A percentile compares a stretch with the other conserved stretches of the same genome.
Conservation (phyloP, 2,797 vertebrate species). For the Acrossocheilus fasciatus region DNA sequence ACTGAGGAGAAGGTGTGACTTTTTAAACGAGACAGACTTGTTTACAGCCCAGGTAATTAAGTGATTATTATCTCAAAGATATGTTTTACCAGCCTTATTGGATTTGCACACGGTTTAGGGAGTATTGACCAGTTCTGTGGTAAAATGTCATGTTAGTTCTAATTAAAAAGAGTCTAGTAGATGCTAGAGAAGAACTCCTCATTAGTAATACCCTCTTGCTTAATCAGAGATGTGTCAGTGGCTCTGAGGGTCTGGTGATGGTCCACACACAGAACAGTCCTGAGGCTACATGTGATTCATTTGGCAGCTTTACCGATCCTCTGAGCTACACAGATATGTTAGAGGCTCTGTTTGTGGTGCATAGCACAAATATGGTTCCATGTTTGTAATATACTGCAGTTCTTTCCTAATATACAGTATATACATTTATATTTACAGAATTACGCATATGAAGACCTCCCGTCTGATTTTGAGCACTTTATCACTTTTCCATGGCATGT, state of each 20-base stretch:
- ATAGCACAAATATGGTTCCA: not conserved
- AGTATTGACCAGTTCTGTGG: slow-evolving; percentile 42
- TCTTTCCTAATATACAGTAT: not conserved
- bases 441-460: not conserved
- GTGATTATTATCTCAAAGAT: slow-evolving; percentile 56
- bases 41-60: slow-evolving; percentile 52
- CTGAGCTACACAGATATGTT: not conserved
- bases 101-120: slow-evolving; percentile 25
- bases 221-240: slow-evolving; percentile 21
- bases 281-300: not conserved
- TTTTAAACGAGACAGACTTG: slow-evolving; percentile 45
- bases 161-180: slow-evolving; percentile 41
- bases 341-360: not conserved
- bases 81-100: slow-evolving; percentile 46
- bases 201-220: not conserved
- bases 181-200: slow-evolving; percentile 26
- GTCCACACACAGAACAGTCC: not conserved
- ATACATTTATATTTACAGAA: not conserved
- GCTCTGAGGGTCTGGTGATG: slow-evolving; percentile 10
- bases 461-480: not conserved
- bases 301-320: not conserved
- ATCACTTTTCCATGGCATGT: not conserved
- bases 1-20: slow-evolving; percentile 34
- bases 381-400: not conserved
- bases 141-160: slow-evolving; percentile 46